Evolutionary conservation across 2,888 invertebrate species (phyloP).

Genomic region (Leptinotarsa rubiginosa): DNA sequence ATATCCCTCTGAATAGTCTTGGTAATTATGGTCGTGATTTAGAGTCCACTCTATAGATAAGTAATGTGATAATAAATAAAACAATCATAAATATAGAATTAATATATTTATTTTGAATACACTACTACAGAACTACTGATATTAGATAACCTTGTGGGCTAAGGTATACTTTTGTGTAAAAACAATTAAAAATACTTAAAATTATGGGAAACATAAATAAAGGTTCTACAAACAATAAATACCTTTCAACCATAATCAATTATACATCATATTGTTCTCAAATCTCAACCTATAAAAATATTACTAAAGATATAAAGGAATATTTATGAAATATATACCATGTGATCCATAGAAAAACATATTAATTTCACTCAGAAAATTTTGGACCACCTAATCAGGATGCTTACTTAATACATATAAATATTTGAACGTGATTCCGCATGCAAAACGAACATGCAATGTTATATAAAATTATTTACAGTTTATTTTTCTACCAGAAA

Average conservation of each 20-base stretch:
- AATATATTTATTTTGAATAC: conserved; percentile 44
- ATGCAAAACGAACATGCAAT: conserved; percentile 2
- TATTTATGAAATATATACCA: conserved; percentile 21
- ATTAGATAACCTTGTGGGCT: conserved; percentile 43
- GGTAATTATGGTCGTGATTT: no score
- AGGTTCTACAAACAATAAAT: conserved; percentile 39
- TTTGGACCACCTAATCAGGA: conserved; percentile 12
- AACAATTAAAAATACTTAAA: conserved; percentile 38
- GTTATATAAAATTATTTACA: conserved; percentile 14
- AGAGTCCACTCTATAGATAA: no score
- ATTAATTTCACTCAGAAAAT: not conserved
- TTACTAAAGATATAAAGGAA: conserved; percentile 18
- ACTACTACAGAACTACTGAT: conserved; percentile 49
- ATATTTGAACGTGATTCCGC: conserved; percentile 6
- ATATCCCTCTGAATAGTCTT: no score
- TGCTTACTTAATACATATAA: not conserved
- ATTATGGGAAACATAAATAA: conserved; percentile 41
- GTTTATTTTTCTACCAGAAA: conserved; percentile 16
- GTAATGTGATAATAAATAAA: not conserved
- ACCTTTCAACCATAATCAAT: conserved; percentile 22
- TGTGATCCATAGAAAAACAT: conserved; percentile 2
- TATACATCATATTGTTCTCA: conserved; percentile 9
- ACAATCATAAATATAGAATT: conserved; percentile 5
- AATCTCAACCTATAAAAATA: conserved; percentile 17
- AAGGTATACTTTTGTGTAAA: conserved; percentile 42